Percentiles rank a stretch among this genome's conserved stretches.
Conservation (phyloP, 2,797 vertebrate species). For the Siniperca scherzeri region DNA sequence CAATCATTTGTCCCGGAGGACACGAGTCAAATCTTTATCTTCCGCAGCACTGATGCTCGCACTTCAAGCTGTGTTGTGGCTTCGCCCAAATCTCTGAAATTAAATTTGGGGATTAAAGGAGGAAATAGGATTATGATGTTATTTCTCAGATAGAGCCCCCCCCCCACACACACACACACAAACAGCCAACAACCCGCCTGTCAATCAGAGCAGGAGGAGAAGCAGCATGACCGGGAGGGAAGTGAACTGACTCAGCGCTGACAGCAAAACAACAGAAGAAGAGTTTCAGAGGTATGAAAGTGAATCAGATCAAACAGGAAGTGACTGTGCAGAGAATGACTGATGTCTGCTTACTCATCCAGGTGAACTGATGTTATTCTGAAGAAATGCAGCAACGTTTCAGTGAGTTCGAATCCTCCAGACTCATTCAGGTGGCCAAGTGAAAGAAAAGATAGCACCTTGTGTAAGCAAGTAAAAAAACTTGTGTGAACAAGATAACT, state of each 20-base stretch:
- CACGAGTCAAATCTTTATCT: conserved; percentile 27
- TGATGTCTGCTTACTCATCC: background rate
- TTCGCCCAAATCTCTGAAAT: conserved; percentile 19
- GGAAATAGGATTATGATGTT: conserved; percentile 53
- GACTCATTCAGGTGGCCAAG: no score
- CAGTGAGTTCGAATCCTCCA: no score
- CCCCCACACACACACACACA: no score
- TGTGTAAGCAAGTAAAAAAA: no score
- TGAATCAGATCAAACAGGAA: no score
- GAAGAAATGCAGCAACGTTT: no score
- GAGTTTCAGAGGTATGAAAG: background rate
- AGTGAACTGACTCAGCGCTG: background rate
- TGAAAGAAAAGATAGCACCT: no score
- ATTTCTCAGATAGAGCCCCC: background rate
- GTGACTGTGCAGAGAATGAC: no score
- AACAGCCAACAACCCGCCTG: background rate
- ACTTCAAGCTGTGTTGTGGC: background rate
- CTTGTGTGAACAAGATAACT: no score
- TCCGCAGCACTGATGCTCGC: background rate
- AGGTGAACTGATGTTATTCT: no score
- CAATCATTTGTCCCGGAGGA: conserved; percentile 6
- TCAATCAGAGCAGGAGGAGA: conserved; percentile 20
- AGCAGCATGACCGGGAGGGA: background rate
- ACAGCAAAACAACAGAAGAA: background rate
- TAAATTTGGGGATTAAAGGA: conserved; percentile 42